Evolutionary conservation across 2,888 invertebrate species (phyloP), one percentile per base, ranked within the genome.

Genomic region (Hirtodrosophila cameraria): DNA sequence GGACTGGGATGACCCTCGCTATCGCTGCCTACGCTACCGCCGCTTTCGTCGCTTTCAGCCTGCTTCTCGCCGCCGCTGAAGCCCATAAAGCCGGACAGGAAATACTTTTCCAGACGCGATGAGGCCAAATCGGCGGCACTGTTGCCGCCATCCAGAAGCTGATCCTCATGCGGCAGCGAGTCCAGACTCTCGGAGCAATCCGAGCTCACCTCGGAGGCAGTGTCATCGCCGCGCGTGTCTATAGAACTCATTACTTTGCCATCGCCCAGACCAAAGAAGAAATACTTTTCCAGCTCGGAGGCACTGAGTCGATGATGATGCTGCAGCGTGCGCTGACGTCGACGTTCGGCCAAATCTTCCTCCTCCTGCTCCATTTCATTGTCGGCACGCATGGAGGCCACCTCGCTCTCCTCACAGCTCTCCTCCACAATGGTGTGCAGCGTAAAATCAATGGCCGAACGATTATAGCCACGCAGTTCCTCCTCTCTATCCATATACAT

Each of bases 401-500:
- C 93, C 90, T 96, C 96, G 90, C 97, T 97, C 90, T 97, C 97
- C 91, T 97, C 97, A 90, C 97, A 97, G 85, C 97, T 97, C 91
- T 97, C 97, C 91, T 97, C 97, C 20, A 97, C 95, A 76, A 97
- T 97, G 0, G 97, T 97, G 88, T 97, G 97, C 67, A 97, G 92
- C 1, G 97, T 97, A 89, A 97, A 97, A 91, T 97, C 97, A 85
- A 97, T 94, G 1, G 94, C 94, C 54, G 95, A 93, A 48, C 96
- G 93, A 88, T 96, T 95, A 88, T 96, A 97, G n/a, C 94, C 94
- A 3, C 96, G 92, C 36, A 96, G 92, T 67, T 96, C 96, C 64
- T 96, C 96, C 83, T 97, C 96, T 3, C 96, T 93, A 81, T 96
- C 94, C 9, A 93, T 93, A 61, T 94, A 92, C 64, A 92, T 90